Conservation (phyloP, 2,113 vertebrate genomes). For the Uria lomvia region DNA sequence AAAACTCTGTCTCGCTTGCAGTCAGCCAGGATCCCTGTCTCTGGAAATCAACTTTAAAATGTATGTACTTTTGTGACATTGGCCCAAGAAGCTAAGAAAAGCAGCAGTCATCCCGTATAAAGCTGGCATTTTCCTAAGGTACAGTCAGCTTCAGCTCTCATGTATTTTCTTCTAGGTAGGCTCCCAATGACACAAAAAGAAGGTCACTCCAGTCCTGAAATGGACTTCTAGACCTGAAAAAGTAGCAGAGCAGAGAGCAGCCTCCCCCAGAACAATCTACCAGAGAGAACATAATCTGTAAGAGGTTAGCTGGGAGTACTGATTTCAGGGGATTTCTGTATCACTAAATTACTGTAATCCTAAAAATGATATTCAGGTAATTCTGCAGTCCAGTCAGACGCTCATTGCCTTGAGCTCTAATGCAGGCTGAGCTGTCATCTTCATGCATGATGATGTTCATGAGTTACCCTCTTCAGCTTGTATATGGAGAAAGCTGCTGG, state of each 20-base stretch:
- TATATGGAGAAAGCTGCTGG: neutral
- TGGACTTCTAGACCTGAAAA: neutral
- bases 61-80: neutral
- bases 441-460: neutral
- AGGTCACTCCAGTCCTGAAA: neutral
- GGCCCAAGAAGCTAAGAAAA: neutral
- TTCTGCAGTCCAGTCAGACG: neutral
- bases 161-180: neutral
- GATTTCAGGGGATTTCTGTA: neutral
- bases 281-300: neutral
- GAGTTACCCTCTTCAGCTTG: neutral
- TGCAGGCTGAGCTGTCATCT: neutral
- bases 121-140: neutral
- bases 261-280: neutral
- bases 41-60: neutral
- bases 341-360: neutral
- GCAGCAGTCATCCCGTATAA: neutral
- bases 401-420: neutral
- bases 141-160: neutral
- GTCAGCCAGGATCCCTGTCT: neutral
- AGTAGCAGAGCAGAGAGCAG: neutral
- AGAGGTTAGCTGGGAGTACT: neutral
- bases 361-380: constrained; percentile 8
- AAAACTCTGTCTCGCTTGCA: neutral
- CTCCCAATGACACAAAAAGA: neutral